Evolutionary conservation across 2,888 invertebrate genomes (phyloP).

Genomic region (Biston betularia): DNA sequence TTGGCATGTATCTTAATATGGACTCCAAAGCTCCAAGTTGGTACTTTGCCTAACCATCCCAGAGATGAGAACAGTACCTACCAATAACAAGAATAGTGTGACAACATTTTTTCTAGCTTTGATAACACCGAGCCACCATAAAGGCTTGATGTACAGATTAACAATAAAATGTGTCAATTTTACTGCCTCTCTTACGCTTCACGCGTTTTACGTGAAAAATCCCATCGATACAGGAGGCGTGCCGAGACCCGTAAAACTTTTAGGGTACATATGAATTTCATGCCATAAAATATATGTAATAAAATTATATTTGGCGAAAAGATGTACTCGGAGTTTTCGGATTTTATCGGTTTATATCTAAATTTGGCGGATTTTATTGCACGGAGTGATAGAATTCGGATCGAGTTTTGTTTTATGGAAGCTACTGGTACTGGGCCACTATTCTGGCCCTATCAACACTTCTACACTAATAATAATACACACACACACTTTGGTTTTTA

Average conservation of each 20-base stretch:
- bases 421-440: neutral
- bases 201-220: conserved; percentile 60
- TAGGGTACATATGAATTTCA: conserved; percentile 57
- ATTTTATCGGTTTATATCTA: conserved; percentile 42
- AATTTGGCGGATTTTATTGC: conserved; percentile 42
- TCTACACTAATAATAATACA: too few species aligned
- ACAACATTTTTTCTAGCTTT: neutral
- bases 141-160: conserved; percentile 45
- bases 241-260: conserved; percentile 64
- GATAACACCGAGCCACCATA: conserved; percentile 17
- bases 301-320: conserved; percentile 69
- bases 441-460: neutral
- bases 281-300: conserved; percentile 70
- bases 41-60: too few species aligned
- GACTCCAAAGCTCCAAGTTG: too few species aligned
- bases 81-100: too few species aligned
- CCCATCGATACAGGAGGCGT: conserved; percentile 55
- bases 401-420: conserved; percentile 41
- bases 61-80: too few species aligned
- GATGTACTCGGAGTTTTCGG: conserved; percentile 40
- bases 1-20: too few species aligned
- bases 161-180: conserved; percentile 57
- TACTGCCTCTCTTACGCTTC: conserved; percentile 56
- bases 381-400: conserved; percentile 33
- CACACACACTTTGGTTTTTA: too few species aligned